Base-by-base conservation (phyloP, 2,888 invertebrate species). In the Cybosia mesomella region DNA sequence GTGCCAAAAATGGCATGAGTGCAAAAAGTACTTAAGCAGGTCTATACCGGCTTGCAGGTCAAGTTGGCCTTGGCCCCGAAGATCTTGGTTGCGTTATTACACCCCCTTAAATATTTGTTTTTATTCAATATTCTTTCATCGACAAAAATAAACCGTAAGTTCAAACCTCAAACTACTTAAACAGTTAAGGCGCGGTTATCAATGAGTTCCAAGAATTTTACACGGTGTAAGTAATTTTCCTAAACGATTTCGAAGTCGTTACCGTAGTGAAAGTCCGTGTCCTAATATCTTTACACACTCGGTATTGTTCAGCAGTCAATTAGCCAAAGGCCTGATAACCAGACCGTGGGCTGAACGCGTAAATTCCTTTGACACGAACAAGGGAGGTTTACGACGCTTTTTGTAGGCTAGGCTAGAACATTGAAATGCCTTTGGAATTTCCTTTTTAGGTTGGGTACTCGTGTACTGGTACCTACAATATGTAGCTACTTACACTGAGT, bases 281-380 rank as follows among this genome's bases (percentile, higher is more conserved):
- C 36, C 34, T 43, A 68, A 77, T 79, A 70, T 65, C 70, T 77
- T 68, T 71, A 71, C 66, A 71, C 71, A 61, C 67, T 69, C 61
- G 60, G 61, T 67, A 82, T 81, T 85, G 83, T 83, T 74, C 68
- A 66, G 68, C 70, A 78, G 74, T 75, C 82, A 78, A 82, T 87
- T 81, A 82, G 80, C 78, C 74, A 82, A 75, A 68, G 67, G 67
- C 73, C 75, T 79, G 77, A 80, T 81, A 80, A 67, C 75, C 67
- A 70, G 70, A 73, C 76, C 73, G 73, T 78, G 79, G 72, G 75
- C 74, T 77, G 73, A 78, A 78, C 67, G 72, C 77, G 79, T 82
- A 83, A 84, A 83, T 85, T 82, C 82, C 82, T 81, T 78, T 79
- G 80, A 80, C 82, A 77, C 73, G 75, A 77, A 81, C 81, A 80